Evolutionary conservation across 2,888 invertebrate genomes (phyloP), one percentile per base, ranked within the genome.

Genomic region (Epicampocera succincta): DNA sequence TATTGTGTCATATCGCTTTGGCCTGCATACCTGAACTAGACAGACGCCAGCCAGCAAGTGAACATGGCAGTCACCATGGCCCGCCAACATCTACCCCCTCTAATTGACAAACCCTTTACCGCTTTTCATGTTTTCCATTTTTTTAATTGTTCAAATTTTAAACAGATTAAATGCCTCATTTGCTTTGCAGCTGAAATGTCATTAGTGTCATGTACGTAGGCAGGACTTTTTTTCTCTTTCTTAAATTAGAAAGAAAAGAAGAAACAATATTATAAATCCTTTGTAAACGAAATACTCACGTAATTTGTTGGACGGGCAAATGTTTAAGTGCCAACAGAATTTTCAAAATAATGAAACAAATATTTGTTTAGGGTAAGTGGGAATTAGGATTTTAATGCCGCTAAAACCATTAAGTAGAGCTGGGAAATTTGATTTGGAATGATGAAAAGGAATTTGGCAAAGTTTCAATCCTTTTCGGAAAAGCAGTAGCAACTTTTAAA

Each of bases 151-250:
- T 42, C n/a, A 52, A 50, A 21, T 66, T 40, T 77, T 58, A 66
- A 80, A 77, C 19, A 63, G 77, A 73, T 81, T 73, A 73, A 73
- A 78, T 75, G 82, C 50, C 71, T 78, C 78, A 76, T 82, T 82
- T 82, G 60, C 33, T 66, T 58, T 42, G 63, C 85, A 84, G 80
- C 83, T 84, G 84, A 82, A 65, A 75, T 81, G 83, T 78, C 84
- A 83, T 84, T 84, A 84, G 75, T 80, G 85, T 82, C 85, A 84
- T 83, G 83, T 76, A 63, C 33, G 1, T 73, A 63, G 58, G 69
- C 33, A 66, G 65, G 48, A 48, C 54, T 61, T 52, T 63, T 60
- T 21, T 15, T 19, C 1, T 25, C 15, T 15, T 3, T 25, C 15
- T 15, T 1, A 17, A 21, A 44, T 13, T 11, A 3, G 44, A 2